Evolutionary conservation across 2,113 vertebrate species (phyloP).

Genomic region (Cyanoliseus patagonus): DNA sequence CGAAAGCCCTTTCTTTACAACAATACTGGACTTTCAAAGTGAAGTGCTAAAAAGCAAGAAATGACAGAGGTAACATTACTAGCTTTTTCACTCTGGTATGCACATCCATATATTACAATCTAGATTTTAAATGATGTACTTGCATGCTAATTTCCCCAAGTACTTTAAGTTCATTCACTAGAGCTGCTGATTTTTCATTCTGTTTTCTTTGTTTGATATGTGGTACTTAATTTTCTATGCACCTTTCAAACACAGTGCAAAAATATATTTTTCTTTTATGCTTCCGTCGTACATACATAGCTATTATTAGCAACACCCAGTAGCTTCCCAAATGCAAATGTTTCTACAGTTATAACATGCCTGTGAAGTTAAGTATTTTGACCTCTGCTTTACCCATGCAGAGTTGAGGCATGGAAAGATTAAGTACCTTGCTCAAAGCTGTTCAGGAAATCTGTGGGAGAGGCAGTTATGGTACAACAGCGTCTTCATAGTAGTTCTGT

Average conservation of each 20-base stretch:
- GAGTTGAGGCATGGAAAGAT: conserved; percentile 38
- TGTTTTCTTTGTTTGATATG: neutral
- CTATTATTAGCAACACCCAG: conserved; percentile 4
- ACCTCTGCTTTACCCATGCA: conserved; percentile 28
- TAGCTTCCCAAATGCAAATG: conserved; percentile 34
- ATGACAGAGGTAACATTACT: neutral
- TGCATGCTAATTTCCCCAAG: neutral
- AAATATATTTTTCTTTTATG: neutral
- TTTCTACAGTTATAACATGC: conserved; percentile 25
- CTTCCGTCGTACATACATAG: neutral
- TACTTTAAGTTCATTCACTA: neutral
- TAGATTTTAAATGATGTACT: neutral
- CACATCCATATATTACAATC: neutral
- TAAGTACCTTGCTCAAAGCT: conserved; percentile 38
- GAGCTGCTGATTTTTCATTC: neutral
- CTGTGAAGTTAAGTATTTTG: conserved; percentile 53
- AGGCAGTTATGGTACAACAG: neutral
- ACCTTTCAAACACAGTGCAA: neutral
- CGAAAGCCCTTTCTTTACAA: neutral
- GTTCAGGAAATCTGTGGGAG: conserved; percentile 50
- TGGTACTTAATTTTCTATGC: neutral
- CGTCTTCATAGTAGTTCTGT: neutral
- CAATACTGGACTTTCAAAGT: neutral
- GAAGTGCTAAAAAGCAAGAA: neutral
- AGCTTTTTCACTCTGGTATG: neutral